Conservation (phyloP, 2,797 vertebrate genomes). For the Scolopax rusticola region DNA sequence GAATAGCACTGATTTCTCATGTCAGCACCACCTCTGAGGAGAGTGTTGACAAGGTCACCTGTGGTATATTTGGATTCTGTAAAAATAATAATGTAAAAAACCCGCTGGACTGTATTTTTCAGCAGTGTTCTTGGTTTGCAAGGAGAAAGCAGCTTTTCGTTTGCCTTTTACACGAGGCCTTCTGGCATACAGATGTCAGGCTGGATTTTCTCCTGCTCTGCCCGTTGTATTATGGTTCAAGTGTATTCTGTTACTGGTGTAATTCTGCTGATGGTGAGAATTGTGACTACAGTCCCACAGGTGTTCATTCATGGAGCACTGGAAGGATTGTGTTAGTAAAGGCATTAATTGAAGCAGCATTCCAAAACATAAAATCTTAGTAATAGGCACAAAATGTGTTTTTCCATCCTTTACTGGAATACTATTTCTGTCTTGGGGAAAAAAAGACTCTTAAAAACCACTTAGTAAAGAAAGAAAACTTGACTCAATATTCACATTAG, state of each 20-base stretch:
- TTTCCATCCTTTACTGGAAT: neutral
- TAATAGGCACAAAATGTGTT: neutral
- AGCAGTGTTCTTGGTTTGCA: neutral
- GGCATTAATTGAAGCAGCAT: slow-evolving; percentile 1
- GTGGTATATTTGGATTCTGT: neutral
- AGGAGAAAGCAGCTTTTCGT: neutral
- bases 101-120: neutral
- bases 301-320: neutral
- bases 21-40: neutral
- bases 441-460: neutral
- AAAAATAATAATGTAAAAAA: neutral
- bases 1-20: neutral
- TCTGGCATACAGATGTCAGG: neutral
- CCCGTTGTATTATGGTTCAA: neutral
- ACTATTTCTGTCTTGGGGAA: neutral
- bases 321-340: neutral
- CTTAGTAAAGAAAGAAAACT: neutral
- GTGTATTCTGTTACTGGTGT: neutral
- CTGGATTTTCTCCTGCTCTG: slow-evolving; percentile 4
- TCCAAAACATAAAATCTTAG: neutral
- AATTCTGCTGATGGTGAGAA: neutral
- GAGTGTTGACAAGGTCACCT: neutral
- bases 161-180: neutral
- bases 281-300: neutral
- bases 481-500: neutral